Base-by-base conservation (phyloP, 1,140 invertebrate species). In the Drosophila lini region DNA sequence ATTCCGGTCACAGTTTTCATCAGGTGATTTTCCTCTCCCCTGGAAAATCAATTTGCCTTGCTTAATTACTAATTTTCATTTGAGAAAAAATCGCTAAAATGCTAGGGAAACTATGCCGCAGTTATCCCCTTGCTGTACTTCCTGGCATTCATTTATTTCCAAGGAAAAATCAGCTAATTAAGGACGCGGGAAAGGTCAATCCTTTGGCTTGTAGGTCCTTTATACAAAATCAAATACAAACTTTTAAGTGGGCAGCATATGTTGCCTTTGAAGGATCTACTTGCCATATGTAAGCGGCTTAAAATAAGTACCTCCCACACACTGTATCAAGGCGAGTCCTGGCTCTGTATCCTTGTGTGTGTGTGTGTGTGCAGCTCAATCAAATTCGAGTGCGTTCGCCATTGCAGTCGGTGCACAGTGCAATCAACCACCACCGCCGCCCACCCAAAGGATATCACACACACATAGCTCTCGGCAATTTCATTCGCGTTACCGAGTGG, bases 401-500 rank as follows among this genome's bases (percentile, higher is more conserved):
- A 71, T 71, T 70, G 68, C 68, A 71, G n/a, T 57, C n/a, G 42
- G 28, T 28, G 25, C 10, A 41, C 56, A 44, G 11, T 48, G 68
- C 53, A 67, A 45, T 68, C 67, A 64, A 71, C 68, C 34, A 36
- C 47, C 28, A 8, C 19, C 25, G 19, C 32, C 47, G 42, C 60
- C 45, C 22, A 65, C 63, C 62, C n/a, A 42, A 22, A 28, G 42
- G 25, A 65, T 10, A 50, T 32, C 7, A 16, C n/a, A 55, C 41
- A 28, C 32, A 71, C 67, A 48, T 70, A 70, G 65, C 50, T 69
- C 28, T 40, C 41, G 52, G 22, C 44, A 13, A 31, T 76, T 44
- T 42, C 50, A 76, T 77, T 76, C 62, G 74, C 74, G 34, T 38
- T 22, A 34, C 52, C 34, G 10, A 10, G 34, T 65, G 55, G 53